Base-by-base conservation (phyloP, 2,113 vertebrate species). In the Cariama cristata region DNA sequence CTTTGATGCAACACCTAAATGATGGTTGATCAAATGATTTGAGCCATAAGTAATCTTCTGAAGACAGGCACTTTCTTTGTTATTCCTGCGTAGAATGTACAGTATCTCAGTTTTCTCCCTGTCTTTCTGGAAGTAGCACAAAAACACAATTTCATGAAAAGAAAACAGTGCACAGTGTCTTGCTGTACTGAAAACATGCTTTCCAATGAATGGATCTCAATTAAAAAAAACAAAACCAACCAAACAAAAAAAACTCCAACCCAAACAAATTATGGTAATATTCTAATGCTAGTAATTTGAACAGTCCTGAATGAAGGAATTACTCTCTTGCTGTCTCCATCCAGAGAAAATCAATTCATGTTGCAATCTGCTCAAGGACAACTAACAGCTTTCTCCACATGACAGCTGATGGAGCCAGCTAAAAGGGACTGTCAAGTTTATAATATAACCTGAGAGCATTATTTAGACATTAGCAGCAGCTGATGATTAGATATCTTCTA, bases 141-240 rank as follows among this genome's bases (percentile, higher is more conserved):
- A 86, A 50, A 42, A 0, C 18, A 86, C 47, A 63, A 3, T 14
- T 75, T 75, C 24, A 17, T 30, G n/a, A 24, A 8, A 85, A 66
- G 22, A 62, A 53, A 55, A 50, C 6, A 22, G 4, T 14, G 11
- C n/a, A 11, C 13, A n/a, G 5, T 56, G 23, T 3, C 14, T 40
- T 53, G 19, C 23, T 49, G 20, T 77, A 28, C 12, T 47, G 75
- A 75, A 81, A 79, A 4, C 0, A 0, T 45, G 7, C 8, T 75
- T 73, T 63, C 10, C 53, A 50, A 53, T 55, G 10, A 68, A 68
- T 33, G 5, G 1, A 35, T 56, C 10, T 44, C 26, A 58, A 6
- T 32, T 4, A 33, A 58, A 59, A 66, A 35, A 49, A 44, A 2
- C 11, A 72, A 12, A 18, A 2, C 4, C 14, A 59, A 58, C 1